Conservation (phyloP, 2,113 vertebrate species). For the Tychaedon coryphoeus region DNA sequence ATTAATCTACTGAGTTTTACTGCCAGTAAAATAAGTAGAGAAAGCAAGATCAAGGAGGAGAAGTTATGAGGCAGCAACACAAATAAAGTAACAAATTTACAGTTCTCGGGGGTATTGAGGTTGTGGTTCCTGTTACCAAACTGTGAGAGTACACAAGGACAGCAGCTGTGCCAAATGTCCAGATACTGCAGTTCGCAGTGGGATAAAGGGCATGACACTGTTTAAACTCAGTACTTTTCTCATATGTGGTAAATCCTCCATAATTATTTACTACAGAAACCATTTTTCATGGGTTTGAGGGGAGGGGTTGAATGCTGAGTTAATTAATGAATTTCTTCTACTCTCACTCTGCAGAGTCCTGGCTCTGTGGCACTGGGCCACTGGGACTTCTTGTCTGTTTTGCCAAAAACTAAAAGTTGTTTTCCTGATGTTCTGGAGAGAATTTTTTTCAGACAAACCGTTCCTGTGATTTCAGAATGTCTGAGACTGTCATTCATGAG, state of each 20-base stretch:
- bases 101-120: background rate
- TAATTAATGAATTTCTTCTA: background rate
- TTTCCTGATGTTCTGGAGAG: background rate
- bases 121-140: constrained; percentile 1
- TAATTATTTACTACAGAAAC: background rate
- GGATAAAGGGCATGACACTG: background rate
- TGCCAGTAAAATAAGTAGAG: constrained; percentile 5
- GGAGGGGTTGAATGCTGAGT: background rate
- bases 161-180: background rate
- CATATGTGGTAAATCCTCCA: background rate
- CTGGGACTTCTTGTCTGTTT: background rate
- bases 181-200: background rate
- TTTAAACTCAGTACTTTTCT: background rate
- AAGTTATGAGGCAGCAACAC: constrained; percentile 2
- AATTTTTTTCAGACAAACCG: background rate
- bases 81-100: background rate
- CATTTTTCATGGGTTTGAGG: background rate
- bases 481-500: background rate
- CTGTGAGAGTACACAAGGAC: background rate
- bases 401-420: background rate
- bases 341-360: background rate
- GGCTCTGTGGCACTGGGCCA: background rate
- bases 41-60: constrained; percentile 13
- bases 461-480: background rate
- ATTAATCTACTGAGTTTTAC: constrained; percentile 42